Base-by-base conservation (phyloP, 2,888 invertebrate genomes). In the Euplexia lucipara region DNA sequence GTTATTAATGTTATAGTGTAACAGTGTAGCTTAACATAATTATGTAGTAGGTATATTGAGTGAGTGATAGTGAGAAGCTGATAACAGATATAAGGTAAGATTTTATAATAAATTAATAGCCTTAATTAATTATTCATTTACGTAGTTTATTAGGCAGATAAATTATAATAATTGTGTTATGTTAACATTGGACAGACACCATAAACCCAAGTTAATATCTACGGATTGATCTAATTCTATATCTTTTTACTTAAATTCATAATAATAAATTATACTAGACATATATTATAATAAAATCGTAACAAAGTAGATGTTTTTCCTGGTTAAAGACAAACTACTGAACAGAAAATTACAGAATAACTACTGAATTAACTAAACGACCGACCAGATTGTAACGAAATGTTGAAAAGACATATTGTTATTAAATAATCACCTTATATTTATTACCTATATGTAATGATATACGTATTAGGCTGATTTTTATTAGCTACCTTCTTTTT, bases 231-330 rank as follows among this genome's bases (percentile, higher is more conserved):
- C 49, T 59, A 42, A 51, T 57, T 57, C 47, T 57, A 57, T 57
- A 8, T 56, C 1, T 2, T 45, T 37, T 37, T 37, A 57, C 5
- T 57, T 57, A 47, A 59, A 59, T 59, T 59, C 18, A 59, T 59
- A 59, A 59, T 59, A 51, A 59, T 59, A 59, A 59, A 59, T 59
- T 59, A 59, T 59, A 59, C 59, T 51, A 59, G 59, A 59, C 59
- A 59, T 59, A 54, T 54, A 54, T 54, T 56, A 56, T 56, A 56
- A 56, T 54, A 54, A 14, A 54, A 56, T 56, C 56, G 56, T 56
- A 30, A 42, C 53, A 1, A 54, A 54, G 53, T 42, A 42, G 53
- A 54, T 54, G 53, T 54, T 54, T 54, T 54, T 42, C 53, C 42
- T 54, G 42, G 53, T 54, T 54, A 54, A 42, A 54, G 53, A 56